Evolutionary conservation across 37 sponge, comb jelly and placozoan genomes (phyloP), one percentile per base, ranked within the genome.

Genomic region (Amphimedon queenslandica): DNA sequence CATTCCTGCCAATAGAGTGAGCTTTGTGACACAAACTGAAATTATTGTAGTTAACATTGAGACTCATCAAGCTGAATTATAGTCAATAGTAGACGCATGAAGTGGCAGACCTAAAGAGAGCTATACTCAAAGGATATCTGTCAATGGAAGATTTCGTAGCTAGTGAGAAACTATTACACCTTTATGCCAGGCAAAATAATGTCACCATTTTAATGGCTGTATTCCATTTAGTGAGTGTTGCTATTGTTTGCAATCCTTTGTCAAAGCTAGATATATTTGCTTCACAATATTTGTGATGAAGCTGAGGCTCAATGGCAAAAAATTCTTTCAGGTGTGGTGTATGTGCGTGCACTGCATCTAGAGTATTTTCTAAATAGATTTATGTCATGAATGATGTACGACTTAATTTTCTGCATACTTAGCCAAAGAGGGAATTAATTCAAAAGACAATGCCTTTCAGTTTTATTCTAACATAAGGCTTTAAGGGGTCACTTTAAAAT

Each of bases 381-480:
- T 36, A 35, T 28, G 37, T 21, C 29, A 66, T 81, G 75, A n/a
- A n/a, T n/a, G 68, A 67, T 40, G 58, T 27, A 25, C 70, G 70
- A 60, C 28, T 60, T 25, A 25, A 25, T 6, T 79, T 70, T 42
- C 58, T 71, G 4, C 60, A 70, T 28, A 23, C 13, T 16, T 81
- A 74, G 82, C 74, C 82, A 37, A 42, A 63, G 2, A 55, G 83
- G 33, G 70, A 74, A 41, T 6, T 10, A 4, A 24, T 77, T 20
- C 36, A 64, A 35, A n/a, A 70, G 42, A 76, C 69, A 8, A 66
- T 83, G 83, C 76, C 83, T 6, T 69, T 69, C n/a, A 56, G 79
- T 42, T 82, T 82, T 32, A 58, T 67, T 42, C 57, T 57, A 5
- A 43, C 47, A 4, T 81, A 66, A 42, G 71, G 79, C 24, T 28